phyloP scores from a whole-genome alignment of 2,797 vertebrate genomes.

The Micromesistius poutassou region DNA sequence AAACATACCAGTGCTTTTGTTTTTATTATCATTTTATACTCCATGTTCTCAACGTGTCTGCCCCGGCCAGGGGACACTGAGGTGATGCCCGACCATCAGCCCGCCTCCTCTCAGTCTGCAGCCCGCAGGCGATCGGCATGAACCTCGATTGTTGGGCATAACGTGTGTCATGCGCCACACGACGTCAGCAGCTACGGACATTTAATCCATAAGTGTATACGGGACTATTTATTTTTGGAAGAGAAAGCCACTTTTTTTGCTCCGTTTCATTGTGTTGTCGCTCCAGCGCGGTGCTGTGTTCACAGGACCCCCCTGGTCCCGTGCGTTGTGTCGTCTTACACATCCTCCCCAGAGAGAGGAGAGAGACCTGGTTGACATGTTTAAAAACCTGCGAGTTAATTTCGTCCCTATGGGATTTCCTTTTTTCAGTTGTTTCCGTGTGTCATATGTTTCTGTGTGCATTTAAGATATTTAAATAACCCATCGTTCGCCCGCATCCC shows the following conservation, averaged over 20 bases:
- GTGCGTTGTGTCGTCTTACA: slow-evolving; percentile 61
- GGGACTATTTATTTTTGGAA: slow-evolving; percentile 75
- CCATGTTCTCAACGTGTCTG: neutral
- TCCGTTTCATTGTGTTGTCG: slow-evolving; percentile 49
- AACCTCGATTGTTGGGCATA: neutral
- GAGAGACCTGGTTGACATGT: neutral
- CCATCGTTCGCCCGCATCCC: slow-evolving; percentile 42
- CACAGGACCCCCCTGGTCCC: slow-evolving; percentile 61
- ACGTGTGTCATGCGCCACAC: slow-evolving; percentile 50
- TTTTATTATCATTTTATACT: slow-evolving; percentile 43
- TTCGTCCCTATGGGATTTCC: slow-evolving; percentile 83
- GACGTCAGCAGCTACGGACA: slow-evolving; percentile 56
- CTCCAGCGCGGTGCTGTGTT: slow-evolving; percentile 59
- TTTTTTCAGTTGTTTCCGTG: slow-evolving; percentile 33
- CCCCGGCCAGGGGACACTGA: slow-evolving; percentile 39
- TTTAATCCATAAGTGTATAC: slow-evolving; percentile 65
- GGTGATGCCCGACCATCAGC: neutral
- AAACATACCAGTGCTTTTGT: slow-evolving; percentile 58
- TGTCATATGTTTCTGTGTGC: slow-evolving; percentile 65
- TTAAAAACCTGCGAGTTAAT: slow-evolving; percentile 49
- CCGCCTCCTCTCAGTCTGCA: neutral
- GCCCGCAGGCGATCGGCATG: neutral
- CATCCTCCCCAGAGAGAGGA: slow-evolving; percentile 28
- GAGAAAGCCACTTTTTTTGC: slow-evolving; percentile 68
- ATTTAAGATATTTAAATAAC: slow-evolving; percentile 68